A percentile compares a stretch with the other conserved stretches of the same genome.
phyloP scores from a whole-genome alignment of 2,888 invertebrate genomes.

The Hypena proboscidalis region DNA sequence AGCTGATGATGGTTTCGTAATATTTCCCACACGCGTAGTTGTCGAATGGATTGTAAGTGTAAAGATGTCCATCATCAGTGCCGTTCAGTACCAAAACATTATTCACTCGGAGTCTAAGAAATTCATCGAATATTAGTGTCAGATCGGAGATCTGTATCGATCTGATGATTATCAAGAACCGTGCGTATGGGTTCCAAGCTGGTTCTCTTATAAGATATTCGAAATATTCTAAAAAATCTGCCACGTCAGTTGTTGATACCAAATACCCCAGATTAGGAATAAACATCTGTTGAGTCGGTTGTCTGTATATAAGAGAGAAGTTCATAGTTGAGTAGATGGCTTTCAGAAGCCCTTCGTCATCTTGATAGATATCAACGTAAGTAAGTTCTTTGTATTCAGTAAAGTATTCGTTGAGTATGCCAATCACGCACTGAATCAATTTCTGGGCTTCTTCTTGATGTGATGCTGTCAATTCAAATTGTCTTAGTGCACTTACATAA shows the following conservation, averaged over 20 bases:
- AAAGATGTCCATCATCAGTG: slow-evolving; percentile 44
- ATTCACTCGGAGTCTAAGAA: slow-evolving; percentile 44
- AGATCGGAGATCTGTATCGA: slow-evolving; percentile 27
- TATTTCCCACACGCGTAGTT: slow-evolving; percentile 59
- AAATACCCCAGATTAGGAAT: slow-evolving; percentile 43
- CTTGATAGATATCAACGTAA: slow-evolving; percentile 3
- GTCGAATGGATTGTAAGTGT: slow-evolving; percentile 60
- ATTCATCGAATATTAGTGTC: slow-evolving; percentile 45
- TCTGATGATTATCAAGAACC: slow-evolving; percentile 47
- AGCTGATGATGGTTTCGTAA: slow-evolving; percentile 47
- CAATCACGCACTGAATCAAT: slow-evolving; percentile 11
- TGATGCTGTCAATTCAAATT: slow-evolving; percentile 1
- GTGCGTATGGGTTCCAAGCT: slow-evolving; percentile 51
- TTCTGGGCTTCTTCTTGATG: background rate
- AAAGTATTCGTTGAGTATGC: slow-evolving; percentile 16
- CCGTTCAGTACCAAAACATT: slow-evolving; percentile 51
- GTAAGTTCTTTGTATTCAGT: slow-evolving; percentile 11
- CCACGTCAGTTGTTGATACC: slow-evolving; percentile 27
- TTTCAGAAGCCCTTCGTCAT: slow-evolving; percentile 7
- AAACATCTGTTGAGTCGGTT: background rate
- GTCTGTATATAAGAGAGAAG: slow-evolving; percentile 11
- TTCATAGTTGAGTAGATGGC: slow-evolving; percentile 9
- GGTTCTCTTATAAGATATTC: slow-evolving; percentile 34
- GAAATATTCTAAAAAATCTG: slow-evolving; percentile 33
- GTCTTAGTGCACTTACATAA: slow-evolving; percentile 13